phyloP scores from a whole-genome alignment of 1,140 invertebrate species.

The Pachyrhynchus sulphureomaculatus region DNA sequence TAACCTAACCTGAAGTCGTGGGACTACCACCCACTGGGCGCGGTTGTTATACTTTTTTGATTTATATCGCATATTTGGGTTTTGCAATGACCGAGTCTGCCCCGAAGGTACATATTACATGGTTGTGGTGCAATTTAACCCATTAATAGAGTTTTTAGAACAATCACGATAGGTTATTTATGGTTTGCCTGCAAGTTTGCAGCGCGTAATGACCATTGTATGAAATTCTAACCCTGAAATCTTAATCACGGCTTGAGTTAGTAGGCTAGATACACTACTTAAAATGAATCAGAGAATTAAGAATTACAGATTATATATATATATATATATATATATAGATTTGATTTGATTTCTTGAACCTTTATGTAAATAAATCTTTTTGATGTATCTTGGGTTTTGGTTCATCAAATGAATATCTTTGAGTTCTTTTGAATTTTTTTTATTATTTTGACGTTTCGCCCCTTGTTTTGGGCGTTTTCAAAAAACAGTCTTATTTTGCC shows the following conservation, averaged over 20 bases:
- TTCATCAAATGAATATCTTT: too few relatives aligned
- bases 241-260: neutral
- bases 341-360: too few relatives aligned
- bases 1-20: neutral
- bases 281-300: too few relatives aligned
- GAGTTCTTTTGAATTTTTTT: too few relatives aligned
- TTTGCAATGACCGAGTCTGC: conserved; percentile 2
- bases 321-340: too few relatives aligned
- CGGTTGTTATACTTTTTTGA: conserved; percentile 7
- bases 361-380: too few relatives aligned
- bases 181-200: neutral
- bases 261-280: too few relatives aligned
- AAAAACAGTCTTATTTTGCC: too few relatives aligned
- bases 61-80: conserved; percentile 11
- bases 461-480: too few relatives aligned
- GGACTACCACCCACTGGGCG: conserved; percentile 11
- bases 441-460: too few relatives aligned
- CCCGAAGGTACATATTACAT: conserved; percentile 2
- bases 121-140: conserved; percentile 8
- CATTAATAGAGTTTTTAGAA: conserved; percentile 8
- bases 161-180: conserved; percentile 10
- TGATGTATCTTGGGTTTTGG: too few relatives aligned
- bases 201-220: conserved; percentile 8
- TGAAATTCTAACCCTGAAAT: conserved; percentile 4
- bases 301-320: too few relatives aligned